phyloP scores from a whole-genome alignment of 1,140 invertebrate species.

The Camponotus floridanus region DNA sequence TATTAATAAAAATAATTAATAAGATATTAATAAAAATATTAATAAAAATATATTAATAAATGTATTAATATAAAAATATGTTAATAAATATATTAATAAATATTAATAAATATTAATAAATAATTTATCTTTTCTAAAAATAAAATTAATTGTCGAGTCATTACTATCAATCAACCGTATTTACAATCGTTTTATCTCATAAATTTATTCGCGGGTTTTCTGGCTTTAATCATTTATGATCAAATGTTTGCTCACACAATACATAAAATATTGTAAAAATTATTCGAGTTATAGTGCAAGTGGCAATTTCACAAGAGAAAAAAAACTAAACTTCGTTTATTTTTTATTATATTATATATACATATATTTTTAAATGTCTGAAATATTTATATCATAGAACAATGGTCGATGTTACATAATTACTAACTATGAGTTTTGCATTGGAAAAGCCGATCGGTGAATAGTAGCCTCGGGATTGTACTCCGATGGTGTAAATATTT shows the following conservation, averaged over 20 bases:
- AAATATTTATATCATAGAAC: conserved; percentile 36
- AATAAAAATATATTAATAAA: background rate
- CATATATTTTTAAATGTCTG: background rate
- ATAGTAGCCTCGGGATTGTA: conserved; percentile 45
- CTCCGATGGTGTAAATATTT: conserved; percentile 56
- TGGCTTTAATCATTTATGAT: background rate
- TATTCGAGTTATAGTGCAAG: background rate
- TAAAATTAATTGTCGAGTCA: conserved; percentile 7
- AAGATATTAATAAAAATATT: background rate
- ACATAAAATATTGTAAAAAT: conserved; percentile 12
- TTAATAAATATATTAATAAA: background rate
- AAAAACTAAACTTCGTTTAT: background rate
- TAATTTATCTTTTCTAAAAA: background rate
- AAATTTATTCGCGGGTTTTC: conserved; percentile 2
- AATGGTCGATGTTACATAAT: conserved; percentile 42
- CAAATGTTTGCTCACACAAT: background rate
- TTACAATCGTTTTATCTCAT: background rate
- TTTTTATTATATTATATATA: background rate
- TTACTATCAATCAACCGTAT: background rate
- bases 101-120: background rate
- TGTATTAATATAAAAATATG: background rate
- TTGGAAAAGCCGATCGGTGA: conserved; percentile 45
- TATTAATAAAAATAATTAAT: no score
- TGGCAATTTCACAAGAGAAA: background rate
- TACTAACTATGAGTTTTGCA: conserved; percentile 44